phyloP scores from a whole-genome alignment of 2,797 vertebrate species.

The Borostomias antarcticus region DNA sequence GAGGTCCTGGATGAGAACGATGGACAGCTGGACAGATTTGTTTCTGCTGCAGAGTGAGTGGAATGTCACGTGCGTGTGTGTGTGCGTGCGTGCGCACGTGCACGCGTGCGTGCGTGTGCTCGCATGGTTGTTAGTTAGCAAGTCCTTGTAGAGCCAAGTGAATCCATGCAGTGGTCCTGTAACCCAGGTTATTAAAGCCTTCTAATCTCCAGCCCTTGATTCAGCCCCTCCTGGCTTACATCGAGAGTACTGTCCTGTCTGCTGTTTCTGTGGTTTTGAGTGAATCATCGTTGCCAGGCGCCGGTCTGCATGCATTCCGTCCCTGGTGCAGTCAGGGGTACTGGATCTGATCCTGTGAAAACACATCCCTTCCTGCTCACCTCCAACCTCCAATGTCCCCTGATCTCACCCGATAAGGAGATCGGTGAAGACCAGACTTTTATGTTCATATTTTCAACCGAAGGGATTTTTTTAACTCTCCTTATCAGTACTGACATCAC shows the following conservation, averaged over 20 bases:
- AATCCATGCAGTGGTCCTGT: too few species aligned
- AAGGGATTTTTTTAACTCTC: too few species aligned
- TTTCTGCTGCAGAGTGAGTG: constrained; percentile 96
- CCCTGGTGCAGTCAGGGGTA: too few species aligned
- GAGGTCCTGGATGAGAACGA: constrained; percentile 97
- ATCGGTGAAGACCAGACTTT: too few species aligned
- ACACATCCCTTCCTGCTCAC: too few species aligned
- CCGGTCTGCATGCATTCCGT: constrained; percentile 12
- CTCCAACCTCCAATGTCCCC: too few species aligned
- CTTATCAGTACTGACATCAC: constrained; percentile 34
- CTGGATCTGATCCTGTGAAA: too few species aligned
- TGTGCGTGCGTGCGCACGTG: constrained; percentile 6
- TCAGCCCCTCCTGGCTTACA: neutral
- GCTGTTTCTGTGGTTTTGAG: constrained; percentile 22
- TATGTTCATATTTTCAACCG: too few species aligned
- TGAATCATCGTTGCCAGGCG: constrained; percentile 21
- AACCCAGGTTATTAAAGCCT: too few species aligned
- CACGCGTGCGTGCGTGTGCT: constrained; percentile 6
- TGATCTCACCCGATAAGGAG: too few species aligned
- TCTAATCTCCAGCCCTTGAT: neutral
- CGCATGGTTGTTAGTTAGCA: neutral
- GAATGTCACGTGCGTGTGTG: neutral
- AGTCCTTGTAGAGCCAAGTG: too few species aligned
- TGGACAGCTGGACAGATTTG: constrained; percentile 92
- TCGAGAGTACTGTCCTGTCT: constrained; percentile 25